Evolutionary conservation across 2,888 invertebrate genomes (phyloP).

Genomic region (Melanostoma scalare): DNA sequence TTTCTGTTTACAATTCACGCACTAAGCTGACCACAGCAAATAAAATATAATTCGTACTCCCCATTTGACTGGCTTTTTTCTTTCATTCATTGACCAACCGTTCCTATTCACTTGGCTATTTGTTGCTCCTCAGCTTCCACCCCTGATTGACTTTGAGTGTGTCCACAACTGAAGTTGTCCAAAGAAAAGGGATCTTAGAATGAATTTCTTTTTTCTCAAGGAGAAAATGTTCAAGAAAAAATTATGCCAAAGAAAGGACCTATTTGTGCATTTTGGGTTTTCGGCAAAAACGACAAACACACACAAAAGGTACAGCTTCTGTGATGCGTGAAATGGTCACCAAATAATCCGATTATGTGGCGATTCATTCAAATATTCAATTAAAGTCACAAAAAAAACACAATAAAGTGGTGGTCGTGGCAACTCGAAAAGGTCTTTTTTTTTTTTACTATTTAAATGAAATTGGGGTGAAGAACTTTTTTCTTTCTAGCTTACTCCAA

Average conservation of each 20-base stretch:
- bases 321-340: constrained; percentile 80
- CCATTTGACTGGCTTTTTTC: constrained; percentile 22
- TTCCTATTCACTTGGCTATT: constrained; percentile 10
- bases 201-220: constrained; percentile 23
- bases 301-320: constrained; percentile 60
- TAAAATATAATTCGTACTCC: constrained; percentile 14
- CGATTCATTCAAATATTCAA: constrained; percentile 73
- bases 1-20: constrained; percentile 56
- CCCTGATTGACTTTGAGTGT: constrained; percentile 51
- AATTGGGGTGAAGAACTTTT: too few species aligned
- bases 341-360: constrained; percentile 80
- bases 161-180: constrained; percentile 46
- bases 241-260: constrained; percentile 47
- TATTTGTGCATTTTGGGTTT: constrained; percentile 45
- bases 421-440: too few species aligned
- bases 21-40: constrained; percentile 62
- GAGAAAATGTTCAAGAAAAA: constrained; percentile 19
- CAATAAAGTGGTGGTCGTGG: too few species aligned
- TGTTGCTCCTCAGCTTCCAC: constrained; percentile 26
- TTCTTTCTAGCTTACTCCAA: too few species aligned
- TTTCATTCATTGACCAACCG: background rate
- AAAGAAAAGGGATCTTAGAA: constrained; percentile 28
- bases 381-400: constrained; percentile 50
- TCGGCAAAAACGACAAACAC: constrained; percentile 28
- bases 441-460: too few species aligned